Evolutionary conservation across 2,888 invertebrate genomes (phyloP).

Genomic region (Drosophila maculinotata): DNA sequence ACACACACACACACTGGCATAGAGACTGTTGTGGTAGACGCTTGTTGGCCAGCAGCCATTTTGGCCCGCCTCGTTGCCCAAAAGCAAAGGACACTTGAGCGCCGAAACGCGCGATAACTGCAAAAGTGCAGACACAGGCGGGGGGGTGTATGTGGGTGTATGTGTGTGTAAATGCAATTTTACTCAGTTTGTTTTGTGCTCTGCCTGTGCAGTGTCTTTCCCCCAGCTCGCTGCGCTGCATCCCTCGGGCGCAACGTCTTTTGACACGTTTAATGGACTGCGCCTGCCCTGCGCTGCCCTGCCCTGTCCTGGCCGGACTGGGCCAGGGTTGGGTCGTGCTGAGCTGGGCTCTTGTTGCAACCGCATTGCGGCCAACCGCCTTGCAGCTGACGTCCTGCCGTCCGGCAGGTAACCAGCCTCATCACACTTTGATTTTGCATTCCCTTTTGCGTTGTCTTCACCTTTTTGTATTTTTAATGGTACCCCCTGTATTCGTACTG

Average conservation of each 20-base stretch:
- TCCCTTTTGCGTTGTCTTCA: slow-evolving; percentile 58
- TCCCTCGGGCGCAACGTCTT: slow-evolving; percentile 60
- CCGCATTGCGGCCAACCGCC: slow-evolving; percentile 62
- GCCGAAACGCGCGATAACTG: slow-evolving; percentile 50
- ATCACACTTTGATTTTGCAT: slow-evolving; percentile 76
- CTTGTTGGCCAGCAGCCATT: slow-evolving; percentile 55
- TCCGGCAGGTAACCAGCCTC: slow-evolving; percentile 35
- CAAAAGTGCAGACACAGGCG: slow-evolving; percentile 38
- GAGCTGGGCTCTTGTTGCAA: slow-evolving; percentile 53
- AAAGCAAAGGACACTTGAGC: slow-evolving; percentile 54
- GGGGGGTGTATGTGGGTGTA: neutral
- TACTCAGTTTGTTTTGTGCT: slow-evolving; percentile 43
- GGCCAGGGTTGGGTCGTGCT: slow-evolving; percentile 1
- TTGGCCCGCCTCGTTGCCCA: slow-evolving; percentile 34
- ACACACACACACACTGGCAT: slow-evolving; percentile 1
- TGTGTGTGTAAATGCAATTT: slow-evolving; percentile 25
- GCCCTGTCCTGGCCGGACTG: neutral
- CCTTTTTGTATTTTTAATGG: slow-evolving; percentile 52
- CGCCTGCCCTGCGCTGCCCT: slow-evolving; percentile 29
- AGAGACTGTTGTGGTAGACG: slow-evolving; percentile 24
- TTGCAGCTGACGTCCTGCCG: slow-evolving; percentile 17
- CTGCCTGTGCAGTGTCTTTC: neutral
- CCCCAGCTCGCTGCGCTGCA: slow-evolving; percentile 26
- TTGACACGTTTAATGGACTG: slow-evolving; percentile 77
- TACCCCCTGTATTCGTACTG: slow-evolving; percentile 12